Evolutionary conservation across 2,113 vertebrate species (phyloP), one percentile per base, ranked within the genome.

Genomic region (Poeciliopsis occidentalis): DNA sequence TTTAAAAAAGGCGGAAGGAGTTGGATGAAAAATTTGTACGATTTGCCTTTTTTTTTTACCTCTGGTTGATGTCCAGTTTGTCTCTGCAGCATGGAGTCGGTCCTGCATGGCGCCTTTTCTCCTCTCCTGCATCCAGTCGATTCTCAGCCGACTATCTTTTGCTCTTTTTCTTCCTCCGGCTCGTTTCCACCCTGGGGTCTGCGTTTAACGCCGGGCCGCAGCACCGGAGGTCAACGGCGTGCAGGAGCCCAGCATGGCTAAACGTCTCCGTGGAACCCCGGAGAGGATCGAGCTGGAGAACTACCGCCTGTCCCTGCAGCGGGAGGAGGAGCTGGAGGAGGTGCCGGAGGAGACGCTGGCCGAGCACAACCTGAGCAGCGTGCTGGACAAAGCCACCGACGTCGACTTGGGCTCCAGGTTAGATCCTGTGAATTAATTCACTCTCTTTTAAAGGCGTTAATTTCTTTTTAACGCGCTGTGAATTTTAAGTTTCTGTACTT

Each of bases 261-360:
- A 99, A 83, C 90, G 98, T 13, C 91, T 97, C 27, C 94, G 95
- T 30, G 97, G 96, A 60, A 99, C 98, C 0, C 98, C 98, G 0
- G 98, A 99, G 66, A 95, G 98, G 51, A 99, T 99, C 0, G 98
- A 98, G 93, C 90, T 99, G 92, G 98, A 99, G 94, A 99, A 99
- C 87, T 99, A 98, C 90, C 95, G 97, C 0, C 94, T 97, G 67
- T 98, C 96, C 0, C 87, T 97, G 93, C 95, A 95, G 86, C 94
- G 85, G 32, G 97, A 97, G 0, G 97, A 97, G 75, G 96, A 97
- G 63, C 94, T 99, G 74, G 96, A 99, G 89, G 98, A 99, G 86
- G 98, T 99, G 1, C 97, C 98, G 0, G 98, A 99, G 81, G 98
- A 99, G 92, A 99, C 97, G 0, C 93, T 97, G 85, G 97, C 98